Percentiles rank a stretch among this genome's conserved stretches.
These are phyloP conservation scores for Aphrocallistes beatrix DNA, from an alignment of 37 sponge, comb jelly and placozoan genomes.

Conservation along the genomic window DNA sequence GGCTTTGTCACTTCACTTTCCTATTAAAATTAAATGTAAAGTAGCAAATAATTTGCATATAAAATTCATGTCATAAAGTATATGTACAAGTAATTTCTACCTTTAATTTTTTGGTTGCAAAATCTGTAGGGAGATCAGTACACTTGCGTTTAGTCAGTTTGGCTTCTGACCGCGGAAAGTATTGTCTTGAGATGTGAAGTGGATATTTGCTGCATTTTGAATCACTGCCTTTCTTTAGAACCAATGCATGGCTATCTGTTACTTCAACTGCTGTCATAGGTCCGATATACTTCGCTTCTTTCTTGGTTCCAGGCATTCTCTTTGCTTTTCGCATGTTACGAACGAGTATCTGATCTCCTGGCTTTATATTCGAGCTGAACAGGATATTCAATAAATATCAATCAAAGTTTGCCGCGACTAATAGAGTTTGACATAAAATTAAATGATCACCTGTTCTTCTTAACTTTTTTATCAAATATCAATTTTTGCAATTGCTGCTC, in stretches of 20 bases:
- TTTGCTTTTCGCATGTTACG: conserved; percentile 19
- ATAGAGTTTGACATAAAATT: neutral
- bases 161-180: conserved; percentile 15
- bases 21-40: neutral
- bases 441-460: conserved; percentile 10
- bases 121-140: neutral
- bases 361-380: neutral
- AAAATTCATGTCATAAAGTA: neutral
- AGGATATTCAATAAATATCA: no score
- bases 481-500: conserved; percentile 6
- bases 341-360: conserved; percentile 7
- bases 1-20: neutral
- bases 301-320: conserved; percentile 16
- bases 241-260: conserved; percentile 13
- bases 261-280: neutral
- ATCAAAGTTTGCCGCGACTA: no score
- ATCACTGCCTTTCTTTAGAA: conserved; percentile 1
- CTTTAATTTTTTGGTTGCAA: neutral
- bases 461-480: neutral
- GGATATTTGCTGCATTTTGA: conserved; percentile 7
- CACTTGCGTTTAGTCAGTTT: neutral
- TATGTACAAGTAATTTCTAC: neutral
- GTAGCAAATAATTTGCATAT: neutral
- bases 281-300: neutral
- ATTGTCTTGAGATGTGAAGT: neutral